Evolutionary conservation across 2,797 vertebrate genomes (phyloP).

Genomic region (Pempheris klunzingeri): DNA sequence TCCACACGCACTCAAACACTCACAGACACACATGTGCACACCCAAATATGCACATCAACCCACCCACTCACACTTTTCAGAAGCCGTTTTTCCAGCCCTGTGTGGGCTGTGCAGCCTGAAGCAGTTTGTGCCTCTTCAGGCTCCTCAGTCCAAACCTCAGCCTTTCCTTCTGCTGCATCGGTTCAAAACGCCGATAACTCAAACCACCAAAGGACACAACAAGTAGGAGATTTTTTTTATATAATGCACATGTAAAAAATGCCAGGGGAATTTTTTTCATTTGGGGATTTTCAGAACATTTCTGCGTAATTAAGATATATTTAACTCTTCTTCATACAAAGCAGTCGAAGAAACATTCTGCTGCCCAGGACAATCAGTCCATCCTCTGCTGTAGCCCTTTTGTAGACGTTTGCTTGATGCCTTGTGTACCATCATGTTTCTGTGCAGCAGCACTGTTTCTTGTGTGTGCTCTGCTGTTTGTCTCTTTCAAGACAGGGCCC

Average conservation of each 20-base stretch:
- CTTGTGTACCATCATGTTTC: no score
- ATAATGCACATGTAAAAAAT: conserved; percentile 3
- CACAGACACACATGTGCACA: conserved; percentile 5
- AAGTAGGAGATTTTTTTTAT: neutral
- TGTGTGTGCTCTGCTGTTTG: neutral
- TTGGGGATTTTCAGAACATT: neutral
- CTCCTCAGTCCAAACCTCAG: conserved; percentile 36
- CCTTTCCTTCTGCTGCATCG: conserved; percentile 29
- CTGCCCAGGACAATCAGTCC: conserved; percentile 2
- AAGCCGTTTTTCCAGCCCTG: conserved; percentile 33
- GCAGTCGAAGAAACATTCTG: neutral
- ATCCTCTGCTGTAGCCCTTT: neutral
- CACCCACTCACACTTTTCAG: conserved; percentile 39
- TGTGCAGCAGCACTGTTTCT: no score
- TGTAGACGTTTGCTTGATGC: no score
- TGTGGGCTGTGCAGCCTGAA: conserved; percentile 60
- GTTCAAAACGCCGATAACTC: conserved; percentile 26
- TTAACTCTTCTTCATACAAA: neutral
- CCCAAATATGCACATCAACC: conserved; percentile 19
- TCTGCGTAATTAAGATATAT: neutral
- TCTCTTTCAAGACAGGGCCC: neutral
- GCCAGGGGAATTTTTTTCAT: no score
- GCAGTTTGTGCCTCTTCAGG: conserved; percentile 45
- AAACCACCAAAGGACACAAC: conserved; percentile 4
- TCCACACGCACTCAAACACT: neutral